Conservation (phyloP, 1,140 invertebrate genomes). For the Phymorhynchus buccinoides region DNA sequence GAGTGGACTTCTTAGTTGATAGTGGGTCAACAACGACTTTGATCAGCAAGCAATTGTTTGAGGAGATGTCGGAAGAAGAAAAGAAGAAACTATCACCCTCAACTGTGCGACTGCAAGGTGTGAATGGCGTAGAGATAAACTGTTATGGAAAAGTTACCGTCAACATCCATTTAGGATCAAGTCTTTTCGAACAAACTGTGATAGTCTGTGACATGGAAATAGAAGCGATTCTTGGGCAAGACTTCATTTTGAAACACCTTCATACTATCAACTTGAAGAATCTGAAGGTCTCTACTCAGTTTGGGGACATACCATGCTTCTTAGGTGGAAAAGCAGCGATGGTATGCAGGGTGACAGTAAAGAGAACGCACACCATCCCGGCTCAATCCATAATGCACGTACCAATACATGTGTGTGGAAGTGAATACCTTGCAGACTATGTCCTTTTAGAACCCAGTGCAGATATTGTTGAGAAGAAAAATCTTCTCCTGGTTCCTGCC, state of each 20-base stretch:
- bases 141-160: neutral
- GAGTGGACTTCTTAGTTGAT: slow-evolving; percentile 19
- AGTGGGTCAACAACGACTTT: slow-evolving; percentile 37
- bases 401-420: slow-evolving; percentile 26
- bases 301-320: slow-evolving; percentile 27
- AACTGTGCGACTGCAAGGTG: neutral
- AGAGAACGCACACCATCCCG: slow-evolving; percentile 26
- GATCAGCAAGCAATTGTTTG: slow-evolving; percentile 9
- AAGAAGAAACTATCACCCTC: neutral
- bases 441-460: slow-evolving; percentile 27
- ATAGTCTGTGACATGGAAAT: slow-evolving; percentile 20
- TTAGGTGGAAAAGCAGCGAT: slow-evolving; percentile 39
- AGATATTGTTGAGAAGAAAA: neutral
- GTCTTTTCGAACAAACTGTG: neutral
- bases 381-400: slow-evolving; percentile 29
- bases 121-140: slow-evolving; percentile 26
- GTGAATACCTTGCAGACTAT: neutral
- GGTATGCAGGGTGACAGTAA: slow-evolving; percentile 37
- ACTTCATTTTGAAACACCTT: slow-evolving; percentile 30
- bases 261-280: slow-evolving; percentile 17
- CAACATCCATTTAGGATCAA: neutral
- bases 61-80: neutral
- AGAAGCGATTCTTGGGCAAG: slow-evolving; percentile 28
- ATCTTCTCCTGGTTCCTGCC: slow-evolving; percentile 2
- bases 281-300: neutral